Evolutionary conservation across 53 echinoderm and acorn worm genomes (phyloP), one percentile per base, ranked within the genome.

Genomic region (Luidia sarsii): DNA sequence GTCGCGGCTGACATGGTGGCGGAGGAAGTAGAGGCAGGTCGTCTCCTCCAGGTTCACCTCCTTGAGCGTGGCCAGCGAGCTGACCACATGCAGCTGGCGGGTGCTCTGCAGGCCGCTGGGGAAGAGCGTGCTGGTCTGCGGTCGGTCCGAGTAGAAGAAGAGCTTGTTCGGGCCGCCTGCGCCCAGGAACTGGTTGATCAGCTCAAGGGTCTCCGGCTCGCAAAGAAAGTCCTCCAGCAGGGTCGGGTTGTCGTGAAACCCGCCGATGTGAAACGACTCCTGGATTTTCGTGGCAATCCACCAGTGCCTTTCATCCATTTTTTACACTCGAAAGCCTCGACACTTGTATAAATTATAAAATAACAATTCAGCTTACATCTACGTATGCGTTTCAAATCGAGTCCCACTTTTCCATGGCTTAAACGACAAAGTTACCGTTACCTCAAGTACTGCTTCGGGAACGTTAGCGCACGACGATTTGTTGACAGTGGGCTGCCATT

Each of bases 261-360:
- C 96, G 33, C 96, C 96, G 68, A 96, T 88, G 84, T 96, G 96
- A 51, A 96, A 96, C 29, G 96, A 96, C 56, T 96, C 96, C 86
- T 96, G 96, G 62, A 96, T 96, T 90, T 96, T 96, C n/a, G 96
- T 96, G 45, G 96, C 96, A 27, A 96, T 96, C 95, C 96, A 96
- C 96, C 96, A 96, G 61, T 93, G 92, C 73, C 96, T 88, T 66
- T 96, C 96, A 88, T 96, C 96, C 96, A 96, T 95, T 49, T 77
- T 75, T 48, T 33, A 18, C 32, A 4, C 27, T n/a, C n/a, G n/a
- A n/a, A n/a, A n/a, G n/a, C n/a, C n/a, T n/a, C n/a, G n/a, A n/a
- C n/a, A n/a, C n/a, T n/a, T n/a, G n/a, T n/a, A n/a, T n/a, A n/a
- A n/a, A n/a, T n/a, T n/a, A n/a, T n/a, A n/a, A n/a, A n/a, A n/a